Conservation (phyloP, 2,113 vertebrate species). For the Chaetops frenatus region DNA sequence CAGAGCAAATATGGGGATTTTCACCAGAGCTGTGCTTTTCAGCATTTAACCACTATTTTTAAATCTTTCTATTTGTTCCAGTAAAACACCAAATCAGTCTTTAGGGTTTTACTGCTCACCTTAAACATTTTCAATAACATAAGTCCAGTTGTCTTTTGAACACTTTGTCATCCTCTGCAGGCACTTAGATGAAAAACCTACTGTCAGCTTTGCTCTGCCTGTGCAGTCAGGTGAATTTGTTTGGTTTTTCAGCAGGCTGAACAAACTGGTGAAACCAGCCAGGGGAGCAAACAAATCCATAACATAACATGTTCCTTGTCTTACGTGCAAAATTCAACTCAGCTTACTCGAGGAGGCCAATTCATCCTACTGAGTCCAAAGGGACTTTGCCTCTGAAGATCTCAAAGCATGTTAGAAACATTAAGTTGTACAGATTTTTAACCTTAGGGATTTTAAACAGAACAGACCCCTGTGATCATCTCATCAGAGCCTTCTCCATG, state of each 20-base stretch:
- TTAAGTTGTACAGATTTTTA: not conserved
- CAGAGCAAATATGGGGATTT: not conserved
- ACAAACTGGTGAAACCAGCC: not conserved
- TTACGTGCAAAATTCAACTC: not conserved
- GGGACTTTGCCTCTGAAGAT: not conserved
- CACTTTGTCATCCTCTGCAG: not conserved
- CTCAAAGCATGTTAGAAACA: not conserved
- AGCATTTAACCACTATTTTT: not conserved
- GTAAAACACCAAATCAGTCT: not conserved
- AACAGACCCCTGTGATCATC: not conserved
- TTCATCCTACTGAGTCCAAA: not conserved
- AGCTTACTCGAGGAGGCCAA: not conserved
- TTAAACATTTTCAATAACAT: not conserved
- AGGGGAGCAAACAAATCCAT: not conserved
- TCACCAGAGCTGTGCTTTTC: not conserved
- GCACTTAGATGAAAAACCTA: not conserved
- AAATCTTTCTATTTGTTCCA: not conserved
- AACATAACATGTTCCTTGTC: not conserved
- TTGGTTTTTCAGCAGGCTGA: not conserved
- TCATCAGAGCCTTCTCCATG: not conserved
- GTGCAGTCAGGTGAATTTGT: not conserved
- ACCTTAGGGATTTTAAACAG: not conserved
- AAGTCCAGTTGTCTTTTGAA: conserved; percentile 12
- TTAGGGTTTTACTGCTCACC: not conserved
- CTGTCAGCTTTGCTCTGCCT: not conserved